Base-by-base conservation (phyloP, 1,140 invertebrate genomes). In the Hycleus phaleratus region DNA sequence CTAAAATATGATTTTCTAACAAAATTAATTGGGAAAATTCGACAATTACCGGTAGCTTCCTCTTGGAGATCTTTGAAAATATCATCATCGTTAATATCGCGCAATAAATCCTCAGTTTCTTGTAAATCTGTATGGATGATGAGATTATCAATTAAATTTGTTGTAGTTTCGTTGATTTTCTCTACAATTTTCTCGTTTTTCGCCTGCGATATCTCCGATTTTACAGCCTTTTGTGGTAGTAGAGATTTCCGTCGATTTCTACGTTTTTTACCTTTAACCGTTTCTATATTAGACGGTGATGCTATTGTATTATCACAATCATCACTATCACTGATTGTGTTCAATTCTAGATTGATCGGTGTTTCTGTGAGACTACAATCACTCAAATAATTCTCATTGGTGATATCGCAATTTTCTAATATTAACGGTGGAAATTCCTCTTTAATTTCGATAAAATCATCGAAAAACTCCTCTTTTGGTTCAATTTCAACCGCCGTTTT, bases 31-130 rank as follows among this genome's bases (percentile, higher is more conserved):
- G 32, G 6, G 7, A n/a, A 39, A 44, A 40, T 38, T 45, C 12
- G 49, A 51, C 7, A 58, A 10, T 49, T 46, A 68, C 67, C 66
- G 38, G 66, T 58, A 5, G 9, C 40, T 59, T 69, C 66, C n/a
- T 69, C 65, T 43, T 60, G 66, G 25, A 69, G 44, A 40, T 67
- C 68, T 55, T 68, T 68, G 53, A 69, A 69, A 52, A 69, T 66
- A 62, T 69, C 61, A 49, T 66, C 61, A 18, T 68, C 64, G 40
- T 61, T 58, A 18, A 69, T 66, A 46, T 64, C 60, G 1, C 57
- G 45, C 38, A 62, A 53, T 42, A 66, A 46, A 54, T 69, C 65
- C 3, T 64, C 68, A 52, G 46, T 50, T 48, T 67, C 63, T 44
- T 49, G 46, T 26, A 62, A 32, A 40, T 61, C 62, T 32, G 55